phyloP scores from a whole-genome alignment of 2,797 vertebrate species.

The Myotis findleyi region DNA sequence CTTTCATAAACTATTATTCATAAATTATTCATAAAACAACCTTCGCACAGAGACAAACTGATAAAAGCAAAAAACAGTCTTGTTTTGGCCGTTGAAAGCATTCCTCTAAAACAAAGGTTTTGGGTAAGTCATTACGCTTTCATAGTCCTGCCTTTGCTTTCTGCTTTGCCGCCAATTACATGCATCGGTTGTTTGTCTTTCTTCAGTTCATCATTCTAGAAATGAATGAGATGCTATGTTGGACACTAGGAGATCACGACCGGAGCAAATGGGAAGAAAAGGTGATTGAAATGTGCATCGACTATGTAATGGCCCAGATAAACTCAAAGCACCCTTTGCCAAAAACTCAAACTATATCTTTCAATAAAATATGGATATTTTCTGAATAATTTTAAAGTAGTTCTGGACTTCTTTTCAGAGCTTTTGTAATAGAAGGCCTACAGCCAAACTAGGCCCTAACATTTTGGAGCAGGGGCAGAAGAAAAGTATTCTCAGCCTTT shows the following conservation, averaged over 20 bases:
- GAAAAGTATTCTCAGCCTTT: not conserved
- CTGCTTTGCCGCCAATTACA: not conserved
- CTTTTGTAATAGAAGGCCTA: not conserved
- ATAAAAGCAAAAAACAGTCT: not conserved
- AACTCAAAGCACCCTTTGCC: not conserved
- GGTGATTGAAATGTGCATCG: not conserved
- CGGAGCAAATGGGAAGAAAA: not conserved
- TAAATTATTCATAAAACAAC: not conserved
- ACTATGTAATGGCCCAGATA: not conserved
- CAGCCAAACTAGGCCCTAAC: not conserved
- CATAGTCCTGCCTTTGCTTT: not conserved
- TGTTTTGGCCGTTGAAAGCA: not conserved
- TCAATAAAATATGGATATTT: not conserved
- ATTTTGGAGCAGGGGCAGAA: not conserved
- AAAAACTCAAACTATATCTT: not conserved
- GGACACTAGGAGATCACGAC: not conserved
- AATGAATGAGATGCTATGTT: not conserved
- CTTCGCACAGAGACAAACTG: not conserved
- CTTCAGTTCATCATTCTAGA: not conserved
- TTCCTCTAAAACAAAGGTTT: not conserved
- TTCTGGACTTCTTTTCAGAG: not conserved
- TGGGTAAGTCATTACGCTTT: not conserved
- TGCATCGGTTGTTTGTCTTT: not conserved
- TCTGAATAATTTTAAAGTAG: not conserved
- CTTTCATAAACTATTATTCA: not conserved